Base-by-base conservation (phyloP, 2,888 invertebrate species). In the Limnephilus lunatus region DNA sequence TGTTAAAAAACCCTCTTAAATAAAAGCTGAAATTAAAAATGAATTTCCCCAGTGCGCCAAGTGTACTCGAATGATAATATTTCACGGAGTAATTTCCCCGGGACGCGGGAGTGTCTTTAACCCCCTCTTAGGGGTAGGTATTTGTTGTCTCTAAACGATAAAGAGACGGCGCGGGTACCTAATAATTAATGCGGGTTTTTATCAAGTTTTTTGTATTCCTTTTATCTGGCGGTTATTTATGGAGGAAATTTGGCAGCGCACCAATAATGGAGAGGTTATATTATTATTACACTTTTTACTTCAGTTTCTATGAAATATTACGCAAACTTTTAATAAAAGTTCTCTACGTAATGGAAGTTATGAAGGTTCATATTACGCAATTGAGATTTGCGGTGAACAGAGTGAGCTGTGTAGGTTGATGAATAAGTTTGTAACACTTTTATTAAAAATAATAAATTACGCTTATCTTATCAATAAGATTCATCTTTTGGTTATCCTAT, bases 61-160 rank as follows among this genome's bases (percentile, higher is more conserved):
- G 68, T 68, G 25, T 68, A 9, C 7, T 5, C 68, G 25, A 68
- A 68, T 68, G 25, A 68, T 68, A 68, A 68, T 68, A 68, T 68
- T 68, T 68, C 68, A 25, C 68, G 7, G 1, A 25, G 68, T 68
- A 68, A 68, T 68, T 68, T 68, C 25, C 68, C 68, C 9, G 25
- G 68, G 68, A 68, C 68, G 68, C 68, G 9, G 68, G 68, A n/a
- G 68, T 25, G 25, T 68, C 68, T 68, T 68, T 68, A 68, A 68
- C 68, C 68, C 68, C 68, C 68, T 68, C 68, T 68, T 68, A 68
- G 68, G 68, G 68, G 68, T 68, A 68, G 68, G 25, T 68, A 68
- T 68, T 68, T 68, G 68, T 68, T 68, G 68, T 68, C 68, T 68
- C 68, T 68, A 68, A 68, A 68, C 68, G 68, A 68, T 68, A 68